These are phyloP conservation scores for Ambastaia sidthimunki DNA, from an alignment of 2,797 vertebrate species.

Conservation along the genomic window DNA sequence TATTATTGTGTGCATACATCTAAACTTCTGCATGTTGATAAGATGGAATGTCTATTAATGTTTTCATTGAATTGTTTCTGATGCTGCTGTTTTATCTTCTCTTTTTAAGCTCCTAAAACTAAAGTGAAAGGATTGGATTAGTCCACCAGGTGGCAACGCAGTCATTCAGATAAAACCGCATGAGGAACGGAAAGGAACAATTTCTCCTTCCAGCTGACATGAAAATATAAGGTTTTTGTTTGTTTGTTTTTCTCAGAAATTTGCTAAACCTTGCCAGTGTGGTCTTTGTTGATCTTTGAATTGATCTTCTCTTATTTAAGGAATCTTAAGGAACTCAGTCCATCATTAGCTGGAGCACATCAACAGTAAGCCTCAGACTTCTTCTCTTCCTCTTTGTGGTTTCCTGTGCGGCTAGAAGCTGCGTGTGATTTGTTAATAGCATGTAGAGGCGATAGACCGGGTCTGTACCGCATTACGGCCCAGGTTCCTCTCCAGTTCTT, in stretches of 20 bases:
- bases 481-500: constrained; percentile 39
- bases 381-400: constrained; percentile 7
- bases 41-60: no score
- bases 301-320: neutral
- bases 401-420: constrained; percentile 2
- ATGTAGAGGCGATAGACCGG: neutral
- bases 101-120: constrained; percentile 86
- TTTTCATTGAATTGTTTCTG: neutral
- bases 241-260: neutral
- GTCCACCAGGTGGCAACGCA: constrained; percentile 57
- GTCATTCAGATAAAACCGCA: constrained; percentile 25
- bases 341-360: constrained; percentile 5
- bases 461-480: constrained; percentile 35
- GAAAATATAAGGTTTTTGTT: neutral
- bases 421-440: constrained; percentile 2
- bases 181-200: constrained; percentile 24
- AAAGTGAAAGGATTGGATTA: constrained; percentile 81
- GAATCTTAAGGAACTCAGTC: neutral
- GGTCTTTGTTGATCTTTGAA: constrained; percentile 12
- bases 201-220: constrained; percentile 31
- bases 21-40: no score
- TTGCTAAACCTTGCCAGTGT: constrained; percentile 2
- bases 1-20: no score
- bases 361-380: constrained; percentile 11
- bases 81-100: constrained; percentile 3